Evolutionary conservation across 1,140 invertebrate species (phyloP), one percentile per base, ranked within the genome.

Genomic region (Procambarus clarkii): DNA sequence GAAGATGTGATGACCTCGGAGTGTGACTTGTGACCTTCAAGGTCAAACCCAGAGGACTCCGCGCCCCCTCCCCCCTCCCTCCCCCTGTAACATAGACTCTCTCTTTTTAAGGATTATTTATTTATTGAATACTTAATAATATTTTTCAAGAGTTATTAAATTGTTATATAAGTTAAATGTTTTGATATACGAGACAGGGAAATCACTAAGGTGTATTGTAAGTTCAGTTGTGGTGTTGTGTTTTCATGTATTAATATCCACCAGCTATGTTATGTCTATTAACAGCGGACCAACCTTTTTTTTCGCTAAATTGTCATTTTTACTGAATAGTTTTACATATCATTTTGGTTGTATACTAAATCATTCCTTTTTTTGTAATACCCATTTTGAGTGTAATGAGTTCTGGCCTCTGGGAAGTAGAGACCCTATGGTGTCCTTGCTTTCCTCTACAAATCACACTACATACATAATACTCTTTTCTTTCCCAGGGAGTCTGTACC

Each of bases 121-220:
- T 91, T 91, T 91, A 91, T 91, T 91, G 90, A 91, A 91, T 81
- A 91, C 90, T 91, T 91, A 91, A 85, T 91, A 91, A 85, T 91
- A 91, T 91, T 91, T 86, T 82, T 81, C 77, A 76, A 82, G 85
- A 50, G 85, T 91, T 91, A 84, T 91, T 91, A 86, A 87, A 91
- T 91, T 91, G 90, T 91, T 91, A 86, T 91, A 64, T 91, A 91
- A 91, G 84, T 86, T 86, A 86, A 87, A 86, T 74, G 79, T 80
- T 86, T 86, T 90, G 88, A 83, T 83, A 77, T 78, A 79, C 45
- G 80, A 77, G 80, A 85, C 48, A 77, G 81, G 88, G 88, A 85
- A 90, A 82, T 71, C 78, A 88, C 79, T 88, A 88, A 88, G 87
- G 87, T 88, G 79, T 88, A 88, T 44, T 88, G 78, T 88, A 88